phyloP scores from a whole-genome alignment of 2,888 invertebrate genomes.

The Emmelina monodactyla region DNA sequence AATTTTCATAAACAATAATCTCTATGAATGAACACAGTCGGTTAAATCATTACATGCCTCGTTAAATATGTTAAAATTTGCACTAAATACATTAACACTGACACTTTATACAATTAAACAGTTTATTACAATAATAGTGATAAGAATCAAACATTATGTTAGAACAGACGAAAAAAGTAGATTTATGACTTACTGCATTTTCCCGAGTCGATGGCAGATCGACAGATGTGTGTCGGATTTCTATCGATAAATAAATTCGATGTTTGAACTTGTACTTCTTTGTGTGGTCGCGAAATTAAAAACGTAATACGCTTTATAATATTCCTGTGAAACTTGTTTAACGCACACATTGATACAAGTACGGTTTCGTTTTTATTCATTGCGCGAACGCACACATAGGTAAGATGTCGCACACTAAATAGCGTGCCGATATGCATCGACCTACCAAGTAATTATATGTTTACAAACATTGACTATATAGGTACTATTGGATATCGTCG shows the following conservation, averaged over 20 bases:
- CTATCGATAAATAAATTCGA: no score
- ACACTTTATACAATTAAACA: constrained; percentile 6
- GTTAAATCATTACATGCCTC: constrained; percentile 5
- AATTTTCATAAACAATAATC: constrained; percentile 5
- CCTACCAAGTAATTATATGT: constrained; percentile 65
- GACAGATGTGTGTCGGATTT: no score
- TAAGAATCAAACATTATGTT: neutral
- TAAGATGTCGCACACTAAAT: constrained; percentile 24
- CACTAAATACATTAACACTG: constrained; percentile 9
- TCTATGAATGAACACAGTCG: neutral
- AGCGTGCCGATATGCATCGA: constrained; percentile 53
- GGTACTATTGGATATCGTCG: constrained; percentile 24
- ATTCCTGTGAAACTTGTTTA: constrained; percentile 46
- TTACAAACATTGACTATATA: constrained; percentile 49
- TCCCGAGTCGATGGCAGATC: neutral
- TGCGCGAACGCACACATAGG: constrained; percentile 9
- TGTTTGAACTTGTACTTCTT: no score
- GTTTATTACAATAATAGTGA: constrained; percentile 25
- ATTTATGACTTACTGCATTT: neutral
- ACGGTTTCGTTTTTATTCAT: no score
- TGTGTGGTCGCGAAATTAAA: constrained; percentile 35
- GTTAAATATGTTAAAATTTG: constrained; percentile 12
- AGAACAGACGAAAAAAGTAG: neutral
- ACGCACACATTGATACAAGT: constrained; percentile 19
- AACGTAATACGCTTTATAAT: constrained; percentile 35